Conservation (phyloP, 1,140 invertebrate genomes). For the Cotesia typhae region DNA sequence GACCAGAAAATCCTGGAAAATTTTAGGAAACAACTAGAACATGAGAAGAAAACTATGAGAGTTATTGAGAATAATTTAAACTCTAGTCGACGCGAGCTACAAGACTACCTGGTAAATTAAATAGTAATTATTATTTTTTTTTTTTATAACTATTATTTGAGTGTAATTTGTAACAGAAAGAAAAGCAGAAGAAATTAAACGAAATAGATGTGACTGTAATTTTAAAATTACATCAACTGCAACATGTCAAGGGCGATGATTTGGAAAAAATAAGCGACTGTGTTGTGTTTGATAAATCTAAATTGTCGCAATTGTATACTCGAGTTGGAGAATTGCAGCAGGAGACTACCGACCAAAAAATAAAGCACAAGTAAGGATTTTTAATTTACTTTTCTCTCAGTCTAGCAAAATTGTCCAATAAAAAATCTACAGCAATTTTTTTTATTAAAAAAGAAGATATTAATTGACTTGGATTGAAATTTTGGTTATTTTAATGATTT, state of each 20-base stretch:
- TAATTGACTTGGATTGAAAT: too few relatives aligned
- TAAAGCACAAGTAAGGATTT: conserved; percentile 68
- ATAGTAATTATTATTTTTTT: too few relatives aligned
- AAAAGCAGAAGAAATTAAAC: conserved; percentile 77
- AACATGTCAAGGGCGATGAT: conserved; percentile 65
- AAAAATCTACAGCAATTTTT: too few relatives aligned
- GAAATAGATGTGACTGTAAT: conserved; percentile 72
- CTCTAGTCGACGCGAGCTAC: conserved; percentile 51
- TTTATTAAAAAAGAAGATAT: too few relatives aligned
- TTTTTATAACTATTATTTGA: too few relatives aligned
- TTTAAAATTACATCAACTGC: conserved; percentile 73
- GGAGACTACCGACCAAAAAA: conserved; percentile 70
- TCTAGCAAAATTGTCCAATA: too few relatives aligned
- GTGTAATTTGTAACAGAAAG: conserved; percentile 59
- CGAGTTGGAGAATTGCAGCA: conserved; percentile 73
- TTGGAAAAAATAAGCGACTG: conserved; percentile 68
- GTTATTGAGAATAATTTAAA: conserved; percentile 49
- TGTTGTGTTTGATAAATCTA: conserved; percentile 71
- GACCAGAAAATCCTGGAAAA: conserved; percentile 60
- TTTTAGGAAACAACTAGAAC: conserved; percentile 60
- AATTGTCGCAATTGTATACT: conserved; percentile 68
- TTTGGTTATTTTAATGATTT: not conserved
- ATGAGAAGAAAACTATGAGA: conserved; percentile 51
- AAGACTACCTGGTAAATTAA: conserved; percentile 56
- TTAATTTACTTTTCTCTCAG: not conserved